Evolutionary conservation across 2,797 vertebrate species (phyloP).

Genomic region (Betta splendens): DNA sequence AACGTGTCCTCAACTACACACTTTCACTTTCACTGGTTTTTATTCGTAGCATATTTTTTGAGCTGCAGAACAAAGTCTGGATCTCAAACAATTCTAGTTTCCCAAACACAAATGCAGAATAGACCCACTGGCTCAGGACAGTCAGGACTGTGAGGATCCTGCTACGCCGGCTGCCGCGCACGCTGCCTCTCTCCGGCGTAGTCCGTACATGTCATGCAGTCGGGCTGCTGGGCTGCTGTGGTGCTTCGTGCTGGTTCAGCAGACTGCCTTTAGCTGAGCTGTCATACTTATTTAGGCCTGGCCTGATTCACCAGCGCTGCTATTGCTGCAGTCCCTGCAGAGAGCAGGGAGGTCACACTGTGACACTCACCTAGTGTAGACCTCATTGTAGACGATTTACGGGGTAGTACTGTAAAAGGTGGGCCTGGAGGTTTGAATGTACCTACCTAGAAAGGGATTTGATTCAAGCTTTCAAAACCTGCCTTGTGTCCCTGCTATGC

Average conservation of each 20-base stretch:
- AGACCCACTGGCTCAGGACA: no score
- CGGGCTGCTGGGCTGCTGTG: slow-evolving; percentile 43
- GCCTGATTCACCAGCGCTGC: slow-evolving; percentile 50
- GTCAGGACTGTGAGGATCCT: slow-evolving; percentile 20
- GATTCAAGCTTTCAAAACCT: not conserved
- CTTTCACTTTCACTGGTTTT: not conserved
- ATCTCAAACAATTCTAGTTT: no score
- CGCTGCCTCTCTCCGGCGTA: slow-evolving; percentile 28
- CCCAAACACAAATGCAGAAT: no score
- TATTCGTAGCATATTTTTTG: slow-evolving; percentile 4
- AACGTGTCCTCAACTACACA: not conserved
- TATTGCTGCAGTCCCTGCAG: slow-evolving; percentile 64
- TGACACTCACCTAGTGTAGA: slow-evolving; percentile 40
- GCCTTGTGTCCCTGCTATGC: not conserved
- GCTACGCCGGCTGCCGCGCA: slow-evolving; percentile 22
- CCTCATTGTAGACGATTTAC: slow-evolving; percentile 25
- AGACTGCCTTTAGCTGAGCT: slow-evolving; percentile 77
- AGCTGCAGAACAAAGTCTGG: slow-evolving; percentile 7
- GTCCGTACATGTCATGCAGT: slow-evolving; percentile 53
- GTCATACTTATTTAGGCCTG: slow-evolving; percentile 63
- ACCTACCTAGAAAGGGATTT: not conserved
- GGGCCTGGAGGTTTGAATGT: not conserved
- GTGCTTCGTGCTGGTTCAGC: slow-evolving; percentile 79
- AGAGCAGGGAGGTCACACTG: slow-evolving; percentile 47
- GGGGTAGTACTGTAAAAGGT: slow-evolving; percentile 17